A percentile compares a stretch with the other conserved stretches of the same genome.
Evolutionary conservation across 2,113 vertebrate species (phyloP).

Genomic region (Himantopus leucocephalus): DNA sequence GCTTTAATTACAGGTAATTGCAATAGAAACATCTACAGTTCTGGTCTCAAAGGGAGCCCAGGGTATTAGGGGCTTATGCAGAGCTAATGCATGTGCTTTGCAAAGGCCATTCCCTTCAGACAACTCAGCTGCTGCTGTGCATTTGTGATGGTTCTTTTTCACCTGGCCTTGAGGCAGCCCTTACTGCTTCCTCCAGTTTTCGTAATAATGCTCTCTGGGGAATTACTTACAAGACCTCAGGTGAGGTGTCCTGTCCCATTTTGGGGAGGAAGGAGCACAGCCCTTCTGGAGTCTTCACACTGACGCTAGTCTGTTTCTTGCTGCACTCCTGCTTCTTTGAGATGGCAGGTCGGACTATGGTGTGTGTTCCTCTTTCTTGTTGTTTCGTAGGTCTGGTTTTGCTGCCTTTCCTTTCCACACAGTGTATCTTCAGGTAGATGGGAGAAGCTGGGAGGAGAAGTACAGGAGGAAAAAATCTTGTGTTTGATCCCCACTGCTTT

Average conservation of each 20-base stretch:
- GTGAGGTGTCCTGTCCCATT: background rate
- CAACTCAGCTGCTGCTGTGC: background rate
- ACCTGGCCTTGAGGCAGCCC: background rate
- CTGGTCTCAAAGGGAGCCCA: background rate
- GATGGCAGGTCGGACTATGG: background rate
- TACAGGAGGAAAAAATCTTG: background rate
- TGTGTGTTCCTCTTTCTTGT: background rate
- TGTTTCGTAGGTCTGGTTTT: background rate
- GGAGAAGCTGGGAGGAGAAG: background rate
- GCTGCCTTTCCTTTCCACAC: background rate
- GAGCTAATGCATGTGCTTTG: background rate
- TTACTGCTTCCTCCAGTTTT: background rate
- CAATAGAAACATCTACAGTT: background rate
- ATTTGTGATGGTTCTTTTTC: background rate
- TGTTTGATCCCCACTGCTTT: background rate
- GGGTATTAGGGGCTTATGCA: background rate
- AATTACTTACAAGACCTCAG: background rate
- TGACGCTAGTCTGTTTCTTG: background rate
- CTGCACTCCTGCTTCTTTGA: background rate
- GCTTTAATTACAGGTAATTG: background rate
- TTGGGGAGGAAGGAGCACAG: background rate
- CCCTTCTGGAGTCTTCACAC: background rate
- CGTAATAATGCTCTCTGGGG: background rate
- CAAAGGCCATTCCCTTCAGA: background rate
- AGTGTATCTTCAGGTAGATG: background rate